Base-by-base conservation (phyloP, 2,888 invertebrate genomes). In the Aphodius granarius region DNA sequence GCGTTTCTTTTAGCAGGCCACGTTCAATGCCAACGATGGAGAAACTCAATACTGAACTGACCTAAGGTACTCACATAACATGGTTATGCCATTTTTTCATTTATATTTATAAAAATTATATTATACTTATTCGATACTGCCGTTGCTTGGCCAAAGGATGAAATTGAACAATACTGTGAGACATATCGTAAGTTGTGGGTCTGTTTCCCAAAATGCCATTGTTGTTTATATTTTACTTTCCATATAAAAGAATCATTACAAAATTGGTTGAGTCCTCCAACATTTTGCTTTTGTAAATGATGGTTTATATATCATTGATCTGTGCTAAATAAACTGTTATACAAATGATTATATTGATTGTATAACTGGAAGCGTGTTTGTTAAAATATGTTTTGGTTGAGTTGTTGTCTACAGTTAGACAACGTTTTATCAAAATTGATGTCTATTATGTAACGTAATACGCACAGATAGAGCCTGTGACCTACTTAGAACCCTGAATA, bases 41-140 rank as follows among this genome's bases (percentile, higher is more conserved):
- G 81, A 81, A 81, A 81, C 79, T 80, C 78, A 80, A 77, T 79
- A 78, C 80, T 81, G 81, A 81, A 78, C 80, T 81, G 81, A 81
- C 81, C 81, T 81, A 80, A 80, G 81, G 74, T 80, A 81, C 81
- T 75, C 71, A 73, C 65, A 73, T 73, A 73, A 73, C 73, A 73
- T 23, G 21, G 17, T 73, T 66, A 73, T 73, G 66, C 73, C 73
- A 66, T 73, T 73, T 73, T 72, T 72, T 43, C n/a, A n/a, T n/a
- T n/a, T n/a, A n/a, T n/a, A n/a, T n/a, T n/a, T n/a, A n/a, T n/a
- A n/a, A n/a, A n/a, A n/a, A n/a, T n/a, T n/a, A n/a, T n/a, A n/a
- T n/a, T n/a, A n/a, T n/a, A n/a, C n/a, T n/a, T n/a, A n/a, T n/a
- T n/a, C n/a, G n/a, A n/a, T n/a, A n/a, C n/a, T n/a, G n/a, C n/a